Evolutionary conservation across 2,888 invertebrate species (phyloP), one percentile per base, ranked within the genome.

Genomic region (Tetranychus piercei): DNA sequence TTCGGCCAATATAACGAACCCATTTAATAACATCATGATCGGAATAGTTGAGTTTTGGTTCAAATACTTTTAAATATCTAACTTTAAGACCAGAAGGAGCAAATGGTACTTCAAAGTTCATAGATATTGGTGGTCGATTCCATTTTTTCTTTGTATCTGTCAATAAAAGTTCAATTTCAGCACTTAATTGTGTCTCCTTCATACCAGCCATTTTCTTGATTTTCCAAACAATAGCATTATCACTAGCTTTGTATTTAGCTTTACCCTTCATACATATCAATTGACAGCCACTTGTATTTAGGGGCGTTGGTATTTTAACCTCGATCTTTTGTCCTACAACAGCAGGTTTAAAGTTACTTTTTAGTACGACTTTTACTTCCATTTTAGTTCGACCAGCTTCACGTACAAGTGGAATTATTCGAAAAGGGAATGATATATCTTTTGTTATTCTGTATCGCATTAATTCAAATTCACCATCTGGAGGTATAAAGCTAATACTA

Each of bases 11-110:
- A 85, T 99, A 99, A 45, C 99, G 88, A 78, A 99, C 99, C 99
- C 99, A 99, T 88, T 99, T 99, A 82, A 99, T 97, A 79, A 99
- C 99, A 83, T 99, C 99, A 81, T 99, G 97, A 84, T 99, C 99
- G 1, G 96, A 97, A 84, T 99, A 99, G 86, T 99, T 99, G 80
- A 99, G 87, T 83, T 99, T 99, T 0, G 97, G 92, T 84, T 99
- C 99, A 81, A 99, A 99, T 78, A 99, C 99, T 84, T 99, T 99
- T 81, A 99, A 85, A 83, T 99, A 99, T 67, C 99, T 90, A 76
- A 99, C 99, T 87, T 99, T 99, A 83, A 99, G 96, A 1, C 99
- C 99, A 74, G 97, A 99, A 6, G 99, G 99, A 11, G 99, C 99
- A 83, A 99, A 99, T 4, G 99, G 99, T 79, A 99, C 99, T 86